These are phyloP conservation scores for Emydocephalus ijimae DNA, from an alignment of 2,113 vertebrate genomes.

Conservation along the genomic window DNA sequence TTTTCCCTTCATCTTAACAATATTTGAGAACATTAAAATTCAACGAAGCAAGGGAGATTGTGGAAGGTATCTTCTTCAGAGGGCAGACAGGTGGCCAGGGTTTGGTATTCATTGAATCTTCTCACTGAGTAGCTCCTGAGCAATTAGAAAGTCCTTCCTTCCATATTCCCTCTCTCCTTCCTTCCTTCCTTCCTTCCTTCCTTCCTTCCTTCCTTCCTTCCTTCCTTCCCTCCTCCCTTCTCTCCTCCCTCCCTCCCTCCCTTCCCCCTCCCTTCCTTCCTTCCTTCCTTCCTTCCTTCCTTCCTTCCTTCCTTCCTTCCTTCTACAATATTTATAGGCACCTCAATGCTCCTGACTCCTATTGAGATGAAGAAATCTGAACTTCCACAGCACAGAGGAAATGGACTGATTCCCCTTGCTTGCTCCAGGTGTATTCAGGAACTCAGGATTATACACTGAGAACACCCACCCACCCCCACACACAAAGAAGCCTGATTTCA, in stretches of 20 bases:
- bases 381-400: not conserved
- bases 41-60: not conserved
- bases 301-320: too few species aligned
- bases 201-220: not conserved
- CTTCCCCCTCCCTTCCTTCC: too few species aligned
- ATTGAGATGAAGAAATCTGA: too few species aligned
- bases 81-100: not conserved
- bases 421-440: not conserved
- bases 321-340: too few species aligned
- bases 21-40: not conserved
- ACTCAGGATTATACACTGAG: not conserved
- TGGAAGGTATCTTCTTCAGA: not conserved
- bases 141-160: not conserved
- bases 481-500: accelerated
- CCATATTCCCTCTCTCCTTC: too few species aligned
- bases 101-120: not conserved
- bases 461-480: not conserved
- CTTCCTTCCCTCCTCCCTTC: too few species aligned
- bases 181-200: not conserved
- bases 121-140: not conserved
- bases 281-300: too few species aligned
- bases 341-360: too few species aligned
- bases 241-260: too few species aligned
- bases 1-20: not conserved
- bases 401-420: not conserved